These are phyloP conservation scores for Cathartes aura DNA, from an alignment of 2,113 vertebrate species.

Conservation along the genomic window DNA sequence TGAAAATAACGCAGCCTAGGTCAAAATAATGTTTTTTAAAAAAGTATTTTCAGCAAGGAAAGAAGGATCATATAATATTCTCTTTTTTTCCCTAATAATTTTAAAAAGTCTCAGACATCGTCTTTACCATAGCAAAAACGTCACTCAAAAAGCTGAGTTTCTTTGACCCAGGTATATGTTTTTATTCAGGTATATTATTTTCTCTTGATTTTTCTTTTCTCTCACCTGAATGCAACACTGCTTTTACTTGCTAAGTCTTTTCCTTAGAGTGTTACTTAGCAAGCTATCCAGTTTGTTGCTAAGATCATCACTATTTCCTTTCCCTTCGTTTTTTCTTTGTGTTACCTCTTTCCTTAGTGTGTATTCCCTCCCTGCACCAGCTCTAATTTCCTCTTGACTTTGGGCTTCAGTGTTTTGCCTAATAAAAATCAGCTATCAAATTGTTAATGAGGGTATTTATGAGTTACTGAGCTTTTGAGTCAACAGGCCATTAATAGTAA, in stretches of 20 bases:
- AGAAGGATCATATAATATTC: not conserved
- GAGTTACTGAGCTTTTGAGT: constrained; percentile 45
- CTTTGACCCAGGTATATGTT: not conserved
- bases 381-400: not conserved
- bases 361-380: not conserved
- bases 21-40: not conserved
- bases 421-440: constrained; percentile 42
- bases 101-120: not conserved
- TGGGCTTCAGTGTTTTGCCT: not conserved
- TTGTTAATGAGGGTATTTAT: constrained; percentile 59
- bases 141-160: not conserved
- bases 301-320: not conserved
- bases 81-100: not conserved
- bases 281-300: not conserved
- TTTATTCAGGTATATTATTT: not conserved
- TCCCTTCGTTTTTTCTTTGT: not conserved
- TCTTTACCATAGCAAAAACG: not conserved
- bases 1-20: not conserved
- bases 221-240: not conserved
- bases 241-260: not conserved
- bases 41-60: not conserved
- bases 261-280: not conserved
- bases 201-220: not conserved
- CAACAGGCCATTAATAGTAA: constrained; percentile 53
- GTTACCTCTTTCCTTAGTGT: not conserved